phyloP scores from a whole-genome alignment of 2,888 invertebrate species.

The Spisula solida region DNA sequence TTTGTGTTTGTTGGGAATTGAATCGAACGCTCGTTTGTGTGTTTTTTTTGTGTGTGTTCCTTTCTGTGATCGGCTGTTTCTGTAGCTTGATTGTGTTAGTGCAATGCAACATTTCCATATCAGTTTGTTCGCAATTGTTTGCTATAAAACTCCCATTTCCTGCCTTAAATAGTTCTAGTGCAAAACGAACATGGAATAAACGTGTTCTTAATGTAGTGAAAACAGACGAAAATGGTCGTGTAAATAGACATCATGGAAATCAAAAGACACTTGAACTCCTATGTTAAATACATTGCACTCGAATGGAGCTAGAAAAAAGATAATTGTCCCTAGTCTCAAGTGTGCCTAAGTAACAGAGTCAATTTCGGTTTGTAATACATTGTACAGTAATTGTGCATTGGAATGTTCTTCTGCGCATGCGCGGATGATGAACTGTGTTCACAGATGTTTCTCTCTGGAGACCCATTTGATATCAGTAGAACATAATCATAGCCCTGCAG shows the following conservation, averaged over 20 bases:
- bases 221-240: background rate
- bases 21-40: too few species aligned
- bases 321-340: background rate
- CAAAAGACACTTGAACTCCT: background rate
- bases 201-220: too few species aligned
- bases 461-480: background rate
- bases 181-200: too few species aligned
- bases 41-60: too few species aligned
- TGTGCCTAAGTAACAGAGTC: background rate
- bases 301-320: background rate
- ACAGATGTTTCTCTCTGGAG: background rate
- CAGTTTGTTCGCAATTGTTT: too few species aligned
- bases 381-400: too few species aligned
- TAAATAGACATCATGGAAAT: background rate
- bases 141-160: too few species aligned
- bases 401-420: background rate
- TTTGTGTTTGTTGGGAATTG: too few species aligned
- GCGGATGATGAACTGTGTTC: background rate
- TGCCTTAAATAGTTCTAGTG: too few species aligned
- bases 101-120: too few species aligned
- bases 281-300: background rate
- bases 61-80: too few species aligned
- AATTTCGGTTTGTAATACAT: background rate
- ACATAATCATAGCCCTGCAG: background rate
- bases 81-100: too few species aligned